Evolutionary conservation across 2,888 invertebrate genomes (phyloP).

Genomic region (Drosophila kambysellisi): DNA sequence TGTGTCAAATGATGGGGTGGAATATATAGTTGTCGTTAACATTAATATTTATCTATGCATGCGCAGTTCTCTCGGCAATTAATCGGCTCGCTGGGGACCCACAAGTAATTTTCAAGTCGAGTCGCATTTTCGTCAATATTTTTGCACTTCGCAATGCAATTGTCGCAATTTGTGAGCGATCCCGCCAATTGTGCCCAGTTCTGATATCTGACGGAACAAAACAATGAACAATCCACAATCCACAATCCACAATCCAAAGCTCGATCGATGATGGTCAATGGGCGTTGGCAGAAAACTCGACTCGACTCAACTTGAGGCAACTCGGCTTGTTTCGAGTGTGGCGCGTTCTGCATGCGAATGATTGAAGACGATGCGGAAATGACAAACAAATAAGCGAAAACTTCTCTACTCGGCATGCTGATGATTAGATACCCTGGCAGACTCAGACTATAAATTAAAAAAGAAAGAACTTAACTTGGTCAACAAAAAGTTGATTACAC

Average conservation of each 20-base stretch:
- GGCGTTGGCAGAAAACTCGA: constrained; percentile 42
- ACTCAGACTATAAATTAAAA: not conserved
- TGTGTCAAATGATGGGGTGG: constrained; percentile 39
- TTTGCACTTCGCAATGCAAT: constrained; percentile 21
- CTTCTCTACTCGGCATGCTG: not conserved
- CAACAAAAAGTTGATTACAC: not conserved
- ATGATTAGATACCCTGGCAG: not conserved
- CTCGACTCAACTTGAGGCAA: constrained; percentile 8
- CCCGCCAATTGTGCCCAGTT: constrained; percentile 47
- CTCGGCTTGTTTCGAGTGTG: not conserved
- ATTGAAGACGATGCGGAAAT: constrained; percentile 41
- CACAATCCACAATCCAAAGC: constrained; percentile 8
- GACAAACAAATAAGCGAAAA: constrained; percentile 16
- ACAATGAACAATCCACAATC: constrained; percentile 23
- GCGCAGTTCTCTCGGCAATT: constrained; percentile 59
- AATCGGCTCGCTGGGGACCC: constrained; percentile 51
- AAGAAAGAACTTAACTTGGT: not conserved
- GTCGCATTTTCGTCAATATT: constrained; percentile 44
- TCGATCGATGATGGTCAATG: constrained; percentile 23
- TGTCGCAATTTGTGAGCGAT: constrained; percentile 50
- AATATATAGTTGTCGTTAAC: constrained; percentile 27
- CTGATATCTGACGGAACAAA: constrained; percentile 72
- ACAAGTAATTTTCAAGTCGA: constrained; percentile 21
- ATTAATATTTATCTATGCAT: constrained; percentile 58
- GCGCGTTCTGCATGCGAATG: constrained; percentile 49